phyloP scores from a whole-genome alignment of 2,113 vertebrate species.

The Strix uralensis region DNA sequence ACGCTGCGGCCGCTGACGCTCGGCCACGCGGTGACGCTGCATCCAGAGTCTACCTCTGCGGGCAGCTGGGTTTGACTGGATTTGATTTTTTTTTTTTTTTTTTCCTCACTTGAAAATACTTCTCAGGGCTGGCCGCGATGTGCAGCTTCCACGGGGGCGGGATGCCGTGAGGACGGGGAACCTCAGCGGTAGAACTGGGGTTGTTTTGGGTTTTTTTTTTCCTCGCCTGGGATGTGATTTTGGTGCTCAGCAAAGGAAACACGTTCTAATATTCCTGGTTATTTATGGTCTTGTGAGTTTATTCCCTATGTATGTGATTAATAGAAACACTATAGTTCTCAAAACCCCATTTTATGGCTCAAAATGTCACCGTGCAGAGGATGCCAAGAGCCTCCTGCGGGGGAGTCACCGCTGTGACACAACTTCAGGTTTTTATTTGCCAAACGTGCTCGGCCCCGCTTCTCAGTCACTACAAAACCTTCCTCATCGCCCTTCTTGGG shows the following conservation, averaged over 20 bases:
- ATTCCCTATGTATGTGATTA: background rate
- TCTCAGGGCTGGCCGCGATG: no score
- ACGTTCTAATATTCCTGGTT: background rate
- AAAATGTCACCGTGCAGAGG: background rate
- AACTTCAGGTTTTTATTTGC: background rate
- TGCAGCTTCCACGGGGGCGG: accelerated
- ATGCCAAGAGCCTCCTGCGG: background rate
- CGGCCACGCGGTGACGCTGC: background rate
- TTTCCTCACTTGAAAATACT: background rate
- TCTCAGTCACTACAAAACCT: background rate
- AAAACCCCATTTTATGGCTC: background rate
- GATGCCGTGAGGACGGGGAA: background rate
- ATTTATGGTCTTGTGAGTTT: background rate
- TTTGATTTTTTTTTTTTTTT: background rate
- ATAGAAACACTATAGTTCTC: background rate
- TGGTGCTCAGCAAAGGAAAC: background rate
- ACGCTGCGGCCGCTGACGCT: background rate
- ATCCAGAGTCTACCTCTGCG: background rate
- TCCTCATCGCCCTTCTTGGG: background rate
- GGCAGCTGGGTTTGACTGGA: background rate
- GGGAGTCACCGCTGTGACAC: background rate
- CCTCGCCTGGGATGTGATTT: background rate
- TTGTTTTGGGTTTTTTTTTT: background rate
- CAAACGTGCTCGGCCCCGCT: background rate
- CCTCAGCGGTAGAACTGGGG: background rate